Percentiles rank a stretch among this genome's conserved stretches.
Conservation (phyloP, 2,797 vertebrate species). For the Babyrousa celebensis region DNA sequence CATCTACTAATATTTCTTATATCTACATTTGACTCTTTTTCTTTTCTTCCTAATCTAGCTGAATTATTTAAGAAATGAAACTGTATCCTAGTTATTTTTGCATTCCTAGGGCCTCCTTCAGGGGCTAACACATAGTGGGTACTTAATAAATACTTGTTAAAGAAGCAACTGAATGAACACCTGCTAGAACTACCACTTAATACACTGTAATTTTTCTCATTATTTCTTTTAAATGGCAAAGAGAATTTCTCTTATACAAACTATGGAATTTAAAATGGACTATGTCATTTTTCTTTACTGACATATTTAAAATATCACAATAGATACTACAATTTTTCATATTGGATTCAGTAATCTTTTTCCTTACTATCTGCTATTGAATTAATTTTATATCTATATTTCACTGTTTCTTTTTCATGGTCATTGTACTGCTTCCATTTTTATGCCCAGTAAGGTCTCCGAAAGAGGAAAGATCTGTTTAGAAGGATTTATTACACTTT, state of each 20-base stretch:
- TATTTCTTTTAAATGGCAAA: constrained; percentile 29
- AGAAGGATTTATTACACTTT: neutral
- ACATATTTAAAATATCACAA: constrained; percentile 14
- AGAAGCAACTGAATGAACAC: neutral
- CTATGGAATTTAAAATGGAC: constrained; percentile 48
- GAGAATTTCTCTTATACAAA: neutral
- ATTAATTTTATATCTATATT: constrained; percentile 52
- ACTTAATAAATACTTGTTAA: constrained; percentile 9
- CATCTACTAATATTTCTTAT: neutral
- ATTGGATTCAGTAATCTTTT: constrained; percentile 10
- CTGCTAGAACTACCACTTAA: neutral
- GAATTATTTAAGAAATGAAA: neutral
- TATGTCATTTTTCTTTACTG: neutral
- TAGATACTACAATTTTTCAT: neutral
- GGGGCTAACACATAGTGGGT: neutral
- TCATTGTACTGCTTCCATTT: neutral
- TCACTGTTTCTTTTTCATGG: constrained; percentile 2
- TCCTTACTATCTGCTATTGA: neutral
- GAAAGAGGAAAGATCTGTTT: neutral
- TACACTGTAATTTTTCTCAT: neutral
- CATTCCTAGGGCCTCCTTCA: neutral
- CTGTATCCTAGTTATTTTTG: neutral
- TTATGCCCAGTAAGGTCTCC: neutral
- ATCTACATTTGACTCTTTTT: neutral
- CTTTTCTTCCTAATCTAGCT: neutral